phyloP scores from a whole-genome alignment of 2,888 invertebrate species.

The Gryllus longicercus region DNA sequence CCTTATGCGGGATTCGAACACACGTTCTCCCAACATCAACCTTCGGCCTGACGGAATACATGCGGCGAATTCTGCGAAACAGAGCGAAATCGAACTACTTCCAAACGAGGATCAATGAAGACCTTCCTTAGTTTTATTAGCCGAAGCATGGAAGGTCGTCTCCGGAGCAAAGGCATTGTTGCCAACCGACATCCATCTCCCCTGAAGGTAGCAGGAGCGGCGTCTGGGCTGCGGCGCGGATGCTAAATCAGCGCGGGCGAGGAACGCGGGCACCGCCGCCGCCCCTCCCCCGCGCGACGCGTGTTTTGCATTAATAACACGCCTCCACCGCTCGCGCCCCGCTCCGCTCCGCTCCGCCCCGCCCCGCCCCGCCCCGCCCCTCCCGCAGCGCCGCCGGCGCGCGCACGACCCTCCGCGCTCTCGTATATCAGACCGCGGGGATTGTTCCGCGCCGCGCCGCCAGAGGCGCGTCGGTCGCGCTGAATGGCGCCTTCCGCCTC shows the following conservation, averaged over 20 bases:
- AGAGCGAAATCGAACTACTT: too few relatives aligned
- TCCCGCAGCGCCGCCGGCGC: neutral
- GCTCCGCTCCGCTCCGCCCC: neutral
- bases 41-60: too few relatives aligned
- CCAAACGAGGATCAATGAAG: too few relatives aligned
- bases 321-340: neutral
- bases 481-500: slow-evolving; percentile 17
- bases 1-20: too few relatives aligned
- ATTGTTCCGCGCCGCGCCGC: neutral
- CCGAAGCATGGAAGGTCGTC: too few relatives aligned
- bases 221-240: too few relatives aligned
- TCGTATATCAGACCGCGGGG: neutral
- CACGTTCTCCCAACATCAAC: too few relatives aligned
- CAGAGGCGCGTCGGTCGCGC: neutral
- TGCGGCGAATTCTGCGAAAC: too few relatives aligned
- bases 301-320: slow-evolving; percentile 17
- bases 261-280: neutral
- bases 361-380: neutral
- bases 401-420: neutral
- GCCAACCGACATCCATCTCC: too few relatives aligned
- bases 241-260: neutral
- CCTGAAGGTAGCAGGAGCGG: too few relatives aligned
- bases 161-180: too few relatives aligned
- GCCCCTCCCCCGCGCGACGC: neutral
- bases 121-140: too few relatives aligned